A percentile compares a stretch with the other conserved stretches of the same genome.
These are phyloP conservation scores for Ictidomys tridecemlineatus DNA, from an alignment of 2,113 vertebrate genomes.

Conservation along the genomic window DNA sequence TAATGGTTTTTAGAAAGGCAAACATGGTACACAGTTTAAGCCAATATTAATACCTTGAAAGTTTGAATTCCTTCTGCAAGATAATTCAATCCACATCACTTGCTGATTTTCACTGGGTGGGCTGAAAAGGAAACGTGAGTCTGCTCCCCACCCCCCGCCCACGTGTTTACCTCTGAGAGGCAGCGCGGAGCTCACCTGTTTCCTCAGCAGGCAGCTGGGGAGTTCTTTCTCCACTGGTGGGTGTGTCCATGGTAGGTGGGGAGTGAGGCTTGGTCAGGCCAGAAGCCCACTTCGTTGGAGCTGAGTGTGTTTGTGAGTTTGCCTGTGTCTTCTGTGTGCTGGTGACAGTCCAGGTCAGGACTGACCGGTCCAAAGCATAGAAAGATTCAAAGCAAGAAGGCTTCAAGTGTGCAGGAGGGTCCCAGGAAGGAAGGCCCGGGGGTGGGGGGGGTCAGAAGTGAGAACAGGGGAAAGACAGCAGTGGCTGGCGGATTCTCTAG, in stretches of 20 bases:
- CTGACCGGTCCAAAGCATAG: accelerated
- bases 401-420: not conserved
- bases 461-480: not conserved
- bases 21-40: not conserved
- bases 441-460: no score
- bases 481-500: accelerated
- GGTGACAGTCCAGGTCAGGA: accelerated
- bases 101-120: not conserved
- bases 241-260: accelerated
- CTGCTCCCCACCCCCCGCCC: accelerated
- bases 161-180: accelerated
- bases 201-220: accelerated
- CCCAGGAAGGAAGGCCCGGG: not conserved
- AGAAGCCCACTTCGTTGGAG: not conserved
- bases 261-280: not conserved
- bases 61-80: not conserved
- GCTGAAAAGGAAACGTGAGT: accelerated
- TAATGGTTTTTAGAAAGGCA: not conserved
- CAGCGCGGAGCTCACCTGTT: accelerated
- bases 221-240: accelerated
- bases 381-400: not conserved
- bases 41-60: not conserved
- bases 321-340: accelerated
- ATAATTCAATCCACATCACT: accelerated
- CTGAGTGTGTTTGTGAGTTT: not conserved